Conservation (phyloP, 2,797 vertebrate genomes). For the Alca torda region DNA sequence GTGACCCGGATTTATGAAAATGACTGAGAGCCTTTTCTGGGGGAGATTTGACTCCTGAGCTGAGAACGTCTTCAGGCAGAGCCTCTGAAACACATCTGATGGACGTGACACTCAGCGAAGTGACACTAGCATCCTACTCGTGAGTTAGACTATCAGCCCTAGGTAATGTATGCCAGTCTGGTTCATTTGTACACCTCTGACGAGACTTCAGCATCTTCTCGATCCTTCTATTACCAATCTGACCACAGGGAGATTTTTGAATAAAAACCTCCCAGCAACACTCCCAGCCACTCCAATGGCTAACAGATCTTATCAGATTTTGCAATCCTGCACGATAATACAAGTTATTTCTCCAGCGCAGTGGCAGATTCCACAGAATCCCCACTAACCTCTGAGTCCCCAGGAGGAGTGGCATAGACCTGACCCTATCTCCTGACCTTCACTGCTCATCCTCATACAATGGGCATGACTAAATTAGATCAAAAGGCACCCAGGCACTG, state of each 20-base stretch:
- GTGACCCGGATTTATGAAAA: not conserved
- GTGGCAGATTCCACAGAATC: not conserved
- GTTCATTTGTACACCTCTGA: not conserved
- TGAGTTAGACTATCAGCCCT: not conserved
- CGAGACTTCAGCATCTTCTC: not conserved
- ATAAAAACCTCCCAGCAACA: not conserved
- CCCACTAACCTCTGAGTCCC: not conserved
- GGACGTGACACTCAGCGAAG: not conserved
- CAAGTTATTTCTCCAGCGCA: not conserved
- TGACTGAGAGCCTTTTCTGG: not conserved
- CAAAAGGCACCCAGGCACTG: conserved; percentile 21
- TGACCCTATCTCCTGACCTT: not conserved
- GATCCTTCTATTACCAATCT: not conserved
- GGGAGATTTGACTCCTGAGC: not conserved
- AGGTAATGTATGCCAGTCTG: not conserved
- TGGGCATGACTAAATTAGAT: conserved; percentile 1
- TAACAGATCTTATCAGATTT: not conserved
- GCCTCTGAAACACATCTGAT: not conserved
- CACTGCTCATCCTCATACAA: not conserved
- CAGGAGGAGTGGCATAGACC: not conserved
- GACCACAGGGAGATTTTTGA: not conserved
- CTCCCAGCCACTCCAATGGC: not conserved
- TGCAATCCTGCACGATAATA: not conserved
- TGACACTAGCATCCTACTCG: not conserved
- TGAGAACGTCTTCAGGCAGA: not conserved